A percentile compares a stretch with the other conserved stretches of the same genome.
Conservation (phyloP, 53 echinoderm and acorn worm species). For the Patiria pectinifera region DNA sequence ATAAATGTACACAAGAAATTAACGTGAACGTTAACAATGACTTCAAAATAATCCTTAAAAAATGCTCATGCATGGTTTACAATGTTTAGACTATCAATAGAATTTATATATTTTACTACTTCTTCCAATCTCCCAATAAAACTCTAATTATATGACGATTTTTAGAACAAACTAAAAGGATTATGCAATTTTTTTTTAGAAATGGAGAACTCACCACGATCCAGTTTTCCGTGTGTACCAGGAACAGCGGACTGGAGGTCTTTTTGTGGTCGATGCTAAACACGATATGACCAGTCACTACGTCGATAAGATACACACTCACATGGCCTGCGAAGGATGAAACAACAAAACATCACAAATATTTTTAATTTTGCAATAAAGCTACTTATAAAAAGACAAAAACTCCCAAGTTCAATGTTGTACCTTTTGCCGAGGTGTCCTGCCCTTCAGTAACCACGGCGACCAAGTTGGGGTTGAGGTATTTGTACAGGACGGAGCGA, state of each 20-base stretch:
- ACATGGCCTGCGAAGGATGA: constrained; percentile 69
- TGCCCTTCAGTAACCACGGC: constrained; percentile 90
- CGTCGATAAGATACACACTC: constrained; percentile 88
- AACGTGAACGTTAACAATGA: too few relatives aligned
- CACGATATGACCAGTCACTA: constrained; percentile 87
- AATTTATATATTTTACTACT: too few relatives aligned
- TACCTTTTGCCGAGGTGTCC: constrained; percentile 86
- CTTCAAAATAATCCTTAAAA: too few relatives aligned
- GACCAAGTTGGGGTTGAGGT: constrained; percentile 95
- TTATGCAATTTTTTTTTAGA: neutral
- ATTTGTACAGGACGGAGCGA: constrained; percentile 95
- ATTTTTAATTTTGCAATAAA: neutral
- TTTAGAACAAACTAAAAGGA: neutral
- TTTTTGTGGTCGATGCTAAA: constrained; percentile 91
- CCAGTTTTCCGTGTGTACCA: constrained; percentile 96
- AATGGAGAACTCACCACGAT: constrained; percentile 80
- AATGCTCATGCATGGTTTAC: too few relatives aligned
- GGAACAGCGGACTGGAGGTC: constrained; percentile 78
- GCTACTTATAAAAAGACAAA: neutral
- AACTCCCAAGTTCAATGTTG: neutral
- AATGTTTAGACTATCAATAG: too few relatives aligned
- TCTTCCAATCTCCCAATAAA: too few relatives aligned
- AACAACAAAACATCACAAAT: too few relatives aligned
- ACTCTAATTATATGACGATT: too few relatives aligned
- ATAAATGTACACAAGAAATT: too few relatives aligned